These are phyloP conservation scores for Lindbergichthys nudifrons DNA, from an alignment of 2,797 vertebrate species.

Conservation along the genomic window DNA sequence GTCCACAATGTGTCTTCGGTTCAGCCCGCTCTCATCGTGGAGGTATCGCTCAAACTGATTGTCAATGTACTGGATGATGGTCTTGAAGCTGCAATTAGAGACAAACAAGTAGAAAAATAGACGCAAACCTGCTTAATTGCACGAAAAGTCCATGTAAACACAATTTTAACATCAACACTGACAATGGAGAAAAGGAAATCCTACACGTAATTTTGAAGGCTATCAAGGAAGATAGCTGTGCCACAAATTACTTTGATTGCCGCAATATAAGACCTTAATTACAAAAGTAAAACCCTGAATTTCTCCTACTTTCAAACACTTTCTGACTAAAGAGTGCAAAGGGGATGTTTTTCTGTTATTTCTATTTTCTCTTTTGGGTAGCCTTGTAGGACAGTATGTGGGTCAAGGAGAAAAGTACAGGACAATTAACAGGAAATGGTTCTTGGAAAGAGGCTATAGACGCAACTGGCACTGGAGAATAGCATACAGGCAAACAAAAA, in stretches of 20 bases:
- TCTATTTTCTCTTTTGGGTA: background rate
- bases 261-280: background rate
- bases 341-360: background rate
- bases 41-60: conserved; percentile 98
- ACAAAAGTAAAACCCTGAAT: background rate
- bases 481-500: conserved; percentile 1
- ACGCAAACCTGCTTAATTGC: background rate
- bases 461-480: conserved; percentile 16
- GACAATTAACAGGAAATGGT: conserved; percentile 50
- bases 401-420: conserved; percentile 27
- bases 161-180: background rate
- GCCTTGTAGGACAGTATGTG: background rate
- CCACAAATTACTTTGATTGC: background rate
- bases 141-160: background rate
- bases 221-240: background rate
- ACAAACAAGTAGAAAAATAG: conserved; percentile 14
- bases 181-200: conserved; percentile 2
- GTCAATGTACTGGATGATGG: conserved; percentile 97
- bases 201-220: background rate
- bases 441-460: conserved; percentile 8
- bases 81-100: conserved; percentile 89
- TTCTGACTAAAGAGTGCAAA: conserved; percentile 2
- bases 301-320: background rate
- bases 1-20: conserved; percentile 95
- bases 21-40: conserved; percentile 97